A percentile compares a stretch with the other conserved stretches of the same genome.
Conservation (phyloP, 2,888 invertebrate species). For the Cephus sareptanus region DNA sequence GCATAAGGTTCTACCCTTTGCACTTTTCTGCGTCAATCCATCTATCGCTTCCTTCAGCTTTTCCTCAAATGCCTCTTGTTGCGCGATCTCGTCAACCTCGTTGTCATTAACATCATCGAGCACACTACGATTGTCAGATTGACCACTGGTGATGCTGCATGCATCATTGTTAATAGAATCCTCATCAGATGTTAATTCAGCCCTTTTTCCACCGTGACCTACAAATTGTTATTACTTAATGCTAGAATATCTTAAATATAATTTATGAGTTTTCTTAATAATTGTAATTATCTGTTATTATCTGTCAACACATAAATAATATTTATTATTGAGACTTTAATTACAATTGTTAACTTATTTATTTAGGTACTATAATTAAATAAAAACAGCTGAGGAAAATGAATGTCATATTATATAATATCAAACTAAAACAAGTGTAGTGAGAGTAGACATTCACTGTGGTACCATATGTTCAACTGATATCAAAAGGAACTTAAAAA, state of each 20-base stretch:
- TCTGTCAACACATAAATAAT: not conserved
- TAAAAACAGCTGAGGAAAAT: conserved; percentile 2
- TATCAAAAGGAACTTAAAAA: not conserved
- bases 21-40: conserved; percentile 88
- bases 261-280: not conserved
- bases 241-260: not conserved
- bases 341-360: not conserved
- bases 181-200: conserved; percentile 79
- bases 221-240: not conserved
- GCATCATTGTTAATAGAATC: conserved; percentile 82
- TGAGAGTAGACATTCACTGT: not conserved
- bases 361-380: conserved; percentile 16
- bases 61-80: conserved; percentile 85
- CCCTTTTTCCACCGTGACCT: conserved; percentile 64
- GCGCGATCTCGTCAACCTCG: conserved; percentile 71
- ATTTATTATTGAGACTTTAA: not conserved
- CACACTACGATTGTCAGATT: conserved; percentile 80
- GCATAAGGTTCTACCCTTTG: conserved; percentile 81
- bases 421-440: conserved; percentile 31
- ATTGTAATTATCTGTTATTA: not conserved
- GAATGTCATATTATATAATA: conserved; percentile 39
- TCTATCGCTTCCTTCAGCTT: conserved; percentile 90
- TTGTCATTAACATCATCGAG: conserved; percentile 70
- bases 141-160: conserved; percentile 81
- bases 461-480: not conserved